Base-by-base conservation (phyloP, 2,797 vertebrate species). In the Capromys pilorides region DNA sequence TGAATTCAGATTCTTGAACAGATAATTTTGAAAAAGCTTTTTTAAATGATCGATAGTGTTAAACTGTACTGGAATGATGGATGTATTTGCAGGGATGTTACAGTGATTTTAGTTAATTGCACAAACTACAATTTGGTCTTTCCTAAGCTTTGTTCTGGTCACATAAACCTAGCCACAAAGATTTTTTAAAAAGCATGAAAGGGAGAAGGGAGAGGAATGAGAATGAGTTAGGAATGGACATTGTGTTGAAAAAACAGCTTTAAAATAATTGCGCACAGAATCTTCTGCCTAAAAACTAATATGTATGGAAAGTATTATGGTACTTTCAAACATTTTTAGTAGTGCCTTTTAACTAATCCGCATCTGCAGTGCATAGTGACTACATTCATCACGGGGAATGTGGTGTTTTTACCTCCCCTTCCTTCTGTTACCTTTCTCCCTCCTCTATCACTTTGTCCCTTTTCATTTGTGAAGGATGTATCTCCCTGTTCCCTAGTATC, bases 221-320 rank as follows among this genome's bases (percentile, higher is more conserved):
- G 57, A 61, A 28, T 8, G 57, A 85, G n/a, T 18, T 41, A 73
- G 64, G 45, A 33, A 45, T 78, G 22, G n/a, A 93, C 75, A 51
- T 88, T 83, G 80, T 78, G 28, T 92, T 86, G 39, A 94, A 90
- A 91, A 57, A 94, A 89, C 33, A 90, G 1, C 87, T 94, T 73
- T 22, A 91, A 57, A 86, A 75, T 83, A 82, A 84, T 84, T 80
- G n/a, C 66, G 12, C 78, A 84, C 5, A 92, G 71, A 84, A 24
- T 78, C 26, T 91, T 96, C 49, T 82, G 26, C 14, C 36, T 41
- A 69, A 9, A 80, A 91, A 90, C 73, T 85, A 51, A 69, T 57
- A 62, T 78, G 5, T 78, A 36, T 93, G 45, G 77, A 85, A 80
- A 69, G 28, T 94, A 93, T 73, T n/a, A 54, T 10, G 64, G 39